Base-by-base conservation (phyloP, 2,888 invertebrate species). In the Endotricha flammealis region DNA sequence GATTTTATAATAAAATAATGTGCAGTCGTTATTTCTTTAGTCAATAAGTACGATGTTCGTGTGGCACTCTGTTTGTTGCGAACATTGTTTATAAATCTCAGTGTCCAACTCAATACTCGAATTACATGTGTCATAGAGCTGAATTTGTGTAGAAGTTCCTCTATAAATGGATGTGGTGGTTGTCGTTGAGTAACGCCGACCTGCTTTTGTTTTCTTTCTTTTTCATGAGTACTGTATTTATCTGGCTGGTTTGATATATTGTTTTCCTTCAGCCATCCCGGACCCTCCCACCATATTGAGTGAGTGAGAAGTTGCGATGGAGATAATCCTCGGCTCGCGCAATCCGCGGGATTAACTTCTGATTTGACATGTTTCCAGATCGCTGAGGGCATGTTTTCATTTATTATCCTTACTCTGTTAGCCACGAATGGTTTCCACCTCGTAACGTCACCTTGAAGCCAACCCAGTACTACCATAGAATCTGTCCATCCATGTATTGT, bases 331-430 rank as follows among this genome's bases (percentile, higher is more conserved):
- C 38, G n/a, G 6, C 30, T 39, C 1, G 34, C 34, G 11, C 38
- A 39, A 9, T 39, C 34, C 2, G 24, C 33, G 4, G 37, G 28
- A 9, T 38, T 32, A 1, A 29, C 38, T 1, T 29, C 29, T 2
- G 38, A 38, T 12, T 10, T 29, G 1, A 34, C 20, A 12, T 34
- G 24, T 7, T 9, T 9, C 38, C 38, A 38, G 6, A 17, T 20
- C 1, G 12, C 3, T 7, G 33, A 4, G 2, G 33, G 30, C 12
- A 38, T 29, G 8, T 14, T 27, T 8, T 29, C 25, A 5, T 6
- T 16, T 13, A 22, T 32, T 12, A 16, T 17, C 3, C 11, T 14
- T 8, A 30, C 36, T 16, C 23, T 24, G 12, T 36, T 31, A 1
- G 20, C 6, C 1, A 36, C 36, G 12, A 36, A 36, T 1, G 16